Conservation (phyloP, 2,888 invertebrate genomes). For the Leptothorax acervorum region DNA sequence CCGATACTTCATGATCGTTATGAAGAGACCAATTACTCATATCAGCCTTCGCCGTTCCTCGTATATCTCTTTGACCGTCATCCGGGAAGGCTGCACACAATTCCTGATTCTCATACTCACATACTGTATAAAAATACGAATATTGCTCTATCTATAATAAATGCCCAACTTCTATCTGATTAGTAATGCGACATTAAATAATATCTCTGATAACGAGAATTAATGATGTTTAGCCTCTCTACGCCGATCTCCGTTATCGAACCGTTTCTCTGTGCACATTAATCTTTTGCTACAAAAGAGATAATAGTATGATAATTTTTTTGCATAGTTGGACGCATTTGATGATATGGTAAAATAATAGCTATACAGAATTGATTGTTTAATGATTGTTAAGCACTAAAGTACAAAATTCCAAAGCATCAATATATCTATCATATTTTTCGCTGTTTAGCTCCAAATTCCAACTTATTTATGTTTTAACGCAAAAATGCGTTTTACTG, state of each 20-base stretch:
- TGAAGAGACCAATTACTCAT: constrained; percentile 67
- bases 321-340: neutral
- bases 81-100: constrained; percentile 29
- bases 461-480: neutral
- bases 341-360: neutral
- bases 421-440: neutral
- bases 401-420: neutral
- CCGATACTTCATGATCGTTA: constrained; percentile 69
- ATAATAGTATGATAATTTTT: constrained; percentile 1
- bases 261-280: constrained; percentile 26
- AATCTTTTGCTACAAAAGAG: constrained; percentile 18
- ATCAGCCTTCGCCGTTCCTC: constrained; percentile 47
- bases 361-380: neutral
- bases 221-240: constrained; percentile 7
- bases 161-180: constrained; percentile 29
- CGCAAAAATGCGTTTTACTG: neutral
- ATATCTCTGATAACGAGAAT: constrained; percentile 32
- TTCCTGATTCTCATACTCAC: constrained; percentile 15
- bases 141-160: constrained; percentile 38
- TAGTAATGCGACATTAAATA: constrained; percentile 31
- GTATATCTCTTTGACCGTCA: constrained; percentile 58
- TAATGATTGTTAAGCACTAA: neutral
- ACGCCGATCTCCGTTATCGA: constrained; percentile 10
- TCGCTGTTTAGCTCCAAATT: neutral
- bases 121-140: neutral